Evolutionary conservation across 2,888 invertebrate genomes (phyloP).

Genomic region (Chloromyia formosa): DNA sequence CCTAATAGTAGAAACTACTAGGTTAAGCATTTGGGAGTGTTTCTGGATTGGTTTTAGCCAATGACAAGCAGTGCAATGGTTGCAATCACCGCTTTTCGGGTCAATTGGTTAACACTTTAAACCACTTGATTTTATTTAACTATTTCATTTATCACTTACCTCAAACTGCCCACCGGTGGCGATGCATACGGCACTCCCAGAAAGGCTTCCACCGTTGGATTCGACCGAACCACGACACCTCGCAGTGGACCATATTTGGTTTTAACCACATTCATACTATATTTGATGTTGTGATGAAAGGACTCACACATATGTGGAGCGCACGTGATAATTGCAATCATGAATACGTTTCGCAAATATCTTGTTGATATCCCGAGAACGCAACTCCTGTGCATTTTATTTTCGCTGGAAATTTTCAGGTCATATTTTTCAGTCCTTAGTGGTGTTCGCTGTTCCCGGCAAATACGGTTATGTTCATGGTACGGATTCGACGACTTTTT

Average conservation of each 20-base stretch:
- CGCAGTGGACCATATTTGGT: slow-evolving; percentile 91
- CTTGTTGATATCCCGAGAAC: slow-evolving; percentile 16
- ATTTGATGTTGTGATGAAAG: slow-evolving; percentile 71
- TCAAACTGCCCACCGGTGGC: slow-evolving; percentile 86
- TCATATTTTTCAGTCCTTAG: no score
- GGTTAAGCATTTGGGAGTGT: no score
- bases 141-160: slow-evolving; percentile 65
- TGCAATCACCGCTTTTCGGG: no score
- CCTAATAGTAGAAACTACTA: no score
- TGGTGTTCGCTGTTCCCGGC: no score
- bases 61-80: no score
- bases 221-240: slow-evolving; percentile 83
- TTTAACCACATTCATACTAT: slow-evolving; percentile 82
- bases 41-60: no score
- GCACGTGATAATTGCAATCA: slow-evolving; percentile 52
- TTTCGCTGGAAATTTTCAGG: not conserved
- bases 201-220: slow-evolving; percentile 88
- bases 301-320: slow-evolving; percentile 61
- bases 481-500: no score
- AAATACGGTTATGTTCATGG: no score
- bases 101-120: no score
- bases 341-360: slow-evolving; percentile 40
- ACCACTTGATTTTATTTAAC: no score
- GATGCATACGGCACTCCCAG: slow-evolving; percentile 95
- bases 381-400: not conserved